Evolutionary conservation across 2,797 vertebrate species (phyloP).

Genomic region (Limosa lapponica): DNA sequence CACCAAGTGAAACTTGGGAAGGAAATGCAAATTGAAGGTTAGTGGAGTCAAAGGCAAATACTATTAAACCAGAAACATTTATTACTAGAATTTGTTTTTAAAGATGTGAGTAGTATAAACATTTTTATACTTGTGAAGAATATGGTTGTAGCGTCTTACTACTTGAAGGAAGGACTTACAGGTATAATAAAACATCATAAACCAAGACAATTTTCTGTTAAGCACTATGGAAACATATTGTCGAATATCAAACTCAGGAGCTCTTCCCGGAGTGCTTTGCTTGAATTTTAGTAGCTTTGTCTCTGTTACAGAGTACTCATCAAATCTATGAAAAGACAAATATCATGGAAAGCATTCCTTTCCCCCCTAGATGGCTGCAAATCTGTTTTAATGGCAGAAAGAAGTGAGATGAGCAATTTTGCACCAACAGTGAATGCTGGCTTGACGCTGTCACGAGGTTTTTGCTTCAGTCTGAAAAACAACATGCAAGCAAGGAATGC

Average conservation of each 20-base stretch:
- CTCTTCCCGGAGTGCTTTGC: background rate
- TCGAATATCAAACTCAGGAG: background rate
- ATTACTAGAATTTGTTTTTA: background rate
- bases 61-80: background rate
- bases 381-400: background rate
- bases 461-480: slow-evolving; percentile 18
- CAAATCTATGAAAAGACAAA: background rate
- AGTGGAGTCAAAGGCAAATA: background rate
- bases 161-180: background rate
- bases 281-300: background rate
- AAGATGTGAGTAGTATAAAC: background rate
- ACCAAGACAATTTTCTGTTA: background rate
- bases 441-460: background rate
- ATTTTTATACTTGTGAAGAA: background rate
- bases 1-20: background rate
- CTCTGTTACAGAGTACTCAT: background rate
- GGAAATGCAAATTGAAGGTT: background rate
- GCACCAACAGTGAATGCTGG: background rate
- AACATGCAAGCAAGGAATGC: background rate
- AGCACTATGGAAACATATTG: background rate
- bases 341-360: background rate
- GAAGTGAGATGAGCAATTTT: background rate
- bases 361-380: background rate
- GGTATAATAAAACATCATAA: background rate
- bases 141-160: background rate